Percentiles rank a stretch among this genome's conserved stretches.
Conservation (phyloP, 2,113 vertebrate genomes). For the Mugil cephalus region DNA sequence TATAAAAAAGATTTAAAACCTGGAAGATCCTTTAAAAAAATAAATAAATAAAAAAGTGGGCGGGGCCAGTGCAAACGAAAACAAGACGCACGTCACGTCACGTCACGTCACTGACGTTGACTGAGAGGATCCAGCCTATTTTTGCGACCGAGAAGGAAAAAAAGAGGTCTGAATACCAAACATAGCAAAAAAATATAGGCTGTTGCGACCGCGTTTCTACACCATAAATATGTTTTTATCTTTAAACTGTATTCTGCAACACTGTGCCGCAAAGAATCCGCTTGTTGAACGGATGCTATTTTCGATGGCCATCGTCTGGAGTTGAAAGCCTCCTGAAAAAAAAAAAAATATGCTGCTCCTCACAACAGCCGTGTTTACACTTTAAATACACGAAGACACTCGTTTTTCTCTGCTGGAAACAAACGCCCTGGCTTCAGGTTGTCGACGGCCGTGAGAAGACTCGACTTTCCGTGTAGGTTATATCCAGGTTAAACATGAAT, state of each 20-base stretch:
- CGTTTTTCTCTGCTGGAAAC: not conserved
- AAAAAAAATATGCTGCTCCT: conserved; percentile 11
- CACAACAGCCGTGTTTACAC: conserved; percentile 56
- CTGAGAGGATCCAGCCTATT: conserved; percentile 49
- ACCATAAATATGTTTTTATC: too few relatives aligned
- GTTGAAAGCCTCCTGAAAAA: conserved; percentile 10
- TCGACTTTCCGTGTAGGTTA: conserved; percentile 37
- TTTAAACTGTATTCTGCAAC: not conserved
- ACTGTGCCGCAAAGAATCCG: not conserved
- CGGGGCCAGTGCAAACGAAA: conserved; percentile 60
- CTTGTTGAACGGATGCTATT: not conserved
- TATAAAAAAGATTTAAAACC: not conserved
- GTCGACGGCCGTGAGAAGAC: not conserved
- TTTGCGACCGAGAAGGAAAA: conserved; percentile 38
- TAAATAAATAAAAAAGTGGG: conserved; percentile 43
- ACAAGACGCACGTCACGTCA: conserved; percentile 68
- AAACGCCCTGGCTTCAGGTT: not conserved
- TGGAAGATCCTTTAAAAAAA: not conserved
- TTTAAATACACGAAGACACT: not conserved
- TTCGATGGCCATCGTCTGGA: conserved; percentile 24
- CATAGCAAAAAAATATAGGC: conserved; percentile 20
- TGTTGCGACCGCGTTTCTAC: not conserved
- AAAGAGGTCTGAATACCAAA: conserved; percentile 24
- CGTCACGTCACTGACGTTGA: conserved; percentile 65
- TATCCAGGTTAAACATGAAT: conserved; percentile 79